Evolutionary conservation across 2,797 vertebrate genomes (phyloP), one percentile per base, ranked within the genome.

Genomic region (Urosaurus nigricauda): DNA sequence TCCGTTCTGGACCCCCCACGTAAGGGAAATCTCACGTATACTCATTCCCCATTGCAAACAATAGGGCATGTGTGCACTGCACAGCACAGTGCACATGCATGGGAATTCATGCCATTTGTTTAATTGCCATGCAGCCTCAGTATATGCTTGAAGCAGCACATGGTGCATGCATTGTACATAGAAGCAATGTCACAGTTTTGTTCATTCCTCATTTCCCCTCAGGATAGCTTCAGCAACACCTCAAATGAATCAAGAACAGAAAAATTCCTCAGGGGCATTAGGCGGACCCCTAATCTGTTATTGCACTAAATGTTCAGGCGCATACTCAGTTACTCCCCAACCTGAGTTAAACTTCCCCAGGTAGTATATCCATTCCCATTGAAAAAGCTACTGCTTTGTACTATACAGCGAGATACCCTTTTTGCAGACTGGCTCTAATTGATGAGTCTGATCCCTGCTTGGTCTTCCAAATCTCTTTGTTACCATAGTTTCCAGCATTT

Each of bases 401-500:
- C 53, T 24, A 19, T 56, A 19, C 19, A 43, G 26, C 12, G 16
- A 32, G 84, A 90, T 90, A 85, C 63, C 8, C 74, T 24, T 43
- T 84, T 68, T 58, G 19, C 19, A 43, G 71, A 1, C 51, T 79
- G 60, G 26, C 16, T 84, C 58, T 78, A 70, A 81, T 43, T 47
- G 8, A 0, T 53, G 43, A 89, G 21, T 79, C 32, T 77, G 80
- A 14, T 80, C 21, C 56, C 56, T 87, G 60, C 53, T 65, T 85
- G 65, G 65, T 84, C 83, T 88, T 81, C 32, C 17, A 84, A 32
- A 47, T 86, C 77, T 88, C 51, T n/a, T 58, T 81, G 81, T 89
- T 90, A 56, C 65, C 88, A 63, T 32, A 16, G 77, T 92, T 89
- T 63, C 21, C 80, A 60, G 81, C 24, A 7, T 82, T 86, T 87